phyloP scores from a whole-genome alignment of 2,797 vertebrate genomes.

The Borostomias antarcticus region DNA sequence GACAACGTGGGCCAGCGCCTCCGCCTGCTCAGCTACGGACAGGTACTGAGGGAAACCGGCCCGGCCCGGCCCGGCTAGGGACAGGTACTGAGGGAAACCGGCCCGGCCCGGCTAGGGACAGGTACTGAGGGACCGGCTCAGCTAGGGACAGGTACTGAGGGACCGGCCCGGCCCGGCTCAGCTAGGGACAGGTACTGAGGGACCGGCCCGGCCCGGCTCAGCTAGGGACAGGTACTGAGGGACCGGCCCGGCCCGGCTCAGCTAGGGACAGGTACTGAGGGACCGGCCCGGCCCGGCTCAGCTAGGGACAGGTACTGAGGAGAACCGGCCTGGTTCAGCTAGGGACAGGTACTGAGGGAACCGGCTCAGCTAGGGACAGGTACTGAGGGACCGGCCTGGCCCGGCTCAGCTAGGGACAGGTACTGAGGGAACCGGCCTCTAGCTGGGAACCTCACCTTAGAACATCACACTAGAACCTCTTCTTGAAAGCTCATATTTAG shows the following conservation, averaged over 20 bases:
- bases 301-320: constrained; percentile 69
- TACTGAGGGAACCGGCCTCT: constrained; percentile 28
- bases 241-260: constrained; percentile 47
- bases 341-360: constrained; percentile 67
- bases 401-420: constrained; percentile 71
- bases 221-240: constrained; percentile 69
- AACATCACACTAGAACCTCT: neutral
- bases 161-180: constrained; percentile 47
- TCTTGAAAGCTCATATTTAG: neutral
- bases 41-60: constrained; percentile 63
- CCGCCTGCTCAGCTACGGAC: constrained; percentile 64
- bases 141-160: constrained; percentile 69
- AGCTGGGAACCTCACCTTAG: neutral
- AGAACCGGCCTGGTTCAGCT: constrained; percentile 54
- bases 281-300: constrained; percentile 47
- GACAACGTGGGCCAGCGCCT: constrained; percentile 64
- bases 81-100: constrained; percentile 65
- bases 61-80: constrained; percentile 60
- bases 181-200: constrained; percentile 69
- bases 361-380: constrained; percentile 71
- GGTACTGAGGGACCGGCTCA: constrained; percentile 62
- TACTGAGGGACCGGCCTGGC: constrained; percentile 56
- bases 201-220: constrained; percentile 47
- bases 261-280: constrained; percentile 69
- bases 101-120: constrained; percentile 67